A percentile compares a stretch with the other conserved stretches of the same genome.
Conservation (phyloP, 2,888 invertebrate species). For the Eilema sororculum region DNA sequence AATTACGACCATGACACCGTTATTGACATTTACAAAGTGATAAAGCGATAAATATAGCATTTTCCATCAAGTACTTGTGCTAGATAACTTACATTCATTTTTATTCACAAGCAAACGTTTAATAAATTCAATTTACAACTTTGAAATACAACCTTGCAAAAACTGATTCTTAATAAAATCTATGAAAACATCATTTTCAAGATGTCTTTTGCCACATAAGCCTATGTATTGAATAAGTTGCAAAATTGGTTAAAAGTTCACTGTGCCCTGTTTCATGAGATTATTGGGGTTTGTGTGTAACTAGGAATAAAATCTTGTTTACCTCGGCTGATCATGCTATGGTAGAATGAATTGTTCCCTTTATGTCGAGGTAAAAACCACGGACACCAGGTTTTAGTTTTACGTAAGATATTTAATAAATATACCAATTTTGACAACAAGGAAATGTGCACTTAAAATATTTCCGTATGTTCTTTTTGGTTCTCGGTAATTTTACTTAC, state of each 20-base stretch:
- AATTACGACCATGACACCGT: constrained; percentile 1
- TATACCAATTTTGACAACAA: background rate
- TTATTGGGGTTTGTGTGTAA: too few relatives aligned
- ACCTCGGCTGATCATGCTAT: too few relatives aligned
- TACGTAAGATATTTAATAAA: background rate
- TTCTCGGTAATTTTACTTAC: background rate
- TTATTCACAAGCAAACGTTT: background rate
- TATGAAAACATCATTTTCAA: too few relatives aligned
- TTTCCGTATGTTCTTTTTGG: constrained; percentile 1
- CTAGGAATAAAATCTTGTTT: too few relatives aligned
- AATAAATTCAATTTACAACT: background rate
- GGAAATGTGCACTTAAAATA: background rate
- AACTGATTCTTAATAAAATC: background rate
- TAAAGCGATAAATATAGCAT: constrained; percentile 1
- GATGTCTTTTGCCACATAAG: too few relatives aligned
- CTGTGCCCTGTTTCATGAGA: background rate
- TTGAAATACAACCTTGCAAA: background rate
- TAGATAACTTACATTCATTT: background rate
- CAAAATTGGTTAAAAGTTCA: too few relatives aligned
- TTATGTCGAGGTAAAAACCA: too few relatives aligned
- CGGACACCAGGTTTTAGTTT: too few relatives aligned
- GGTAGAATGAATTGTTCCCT: too few relatives aligned
- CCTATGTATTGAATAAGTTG: too few relatives aligned
- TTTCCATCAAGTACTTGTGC: background rate
- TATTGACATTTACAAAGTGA: constrained; percentile 6